Conservation (phyloP, 2,888 invertebrate species). For the Alviniconcha strummeri region DNA sequence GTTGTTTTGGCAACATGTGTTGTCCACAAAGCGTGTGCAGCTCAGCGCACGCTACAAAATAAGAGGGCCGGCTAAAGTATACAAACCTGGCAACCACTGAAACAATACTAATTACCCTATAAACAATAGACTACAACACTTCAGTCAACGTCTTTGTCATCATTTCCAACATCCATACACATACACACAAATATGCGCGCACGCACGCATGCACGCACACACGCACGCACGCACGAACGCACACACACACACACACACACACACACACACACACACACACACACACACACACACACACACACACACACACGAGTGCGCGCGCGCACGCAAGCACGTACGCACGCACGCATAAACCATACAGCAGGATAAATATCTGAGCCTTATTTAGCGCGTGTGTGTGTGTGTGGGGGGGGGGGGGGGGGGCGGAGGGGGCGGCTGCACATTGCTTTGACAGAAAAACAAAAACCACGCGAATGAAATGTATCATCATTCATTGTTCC, state of each 20-base stretch:
- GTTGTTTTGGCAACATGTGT: not conserved
- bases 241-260: conserved; percentile 16
- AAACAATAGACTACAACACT: not conserved
- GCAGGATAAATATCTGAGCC: too few relatives aligned
- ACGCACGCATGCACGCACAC: conserved; percentile 15
- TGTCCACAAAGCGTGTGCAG: too few relatives aligned
- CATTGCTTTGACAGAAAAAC: too few relatives aligned
- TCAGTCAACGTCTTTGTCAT: not conserved
- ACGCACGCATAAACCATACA: too few relatives aligned
- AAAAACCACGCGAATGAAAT: too few relatives aligned
- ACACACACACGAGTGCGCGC: not conserved
- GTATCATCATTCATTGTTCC: too few relatives aligned
- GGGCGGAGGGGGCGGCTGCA: not conserved
- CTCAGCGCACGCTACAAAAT: too few relatives aligned
- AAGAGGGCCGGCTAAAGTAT: too few relatives aligned
- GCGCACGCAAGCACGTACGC: not conserved
- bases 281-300: not conserved
- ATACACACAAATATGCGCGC: not conserved
- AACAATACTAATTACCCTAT: not conserved
- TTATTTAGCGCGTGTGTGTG: too few relatives aligned
- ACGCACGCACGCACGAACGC: conserved; percentile 14
- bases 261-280: conserved; percentile 8
- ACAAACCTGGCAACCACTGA: not conserved
- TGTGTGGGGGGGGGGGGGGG: not conserved
- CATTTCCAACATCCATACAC: not conserved